Evolutionary conservation across 1,140 invertebrate genomes (phyloP).

Genomic region (Ceratina australensis): DNA sequence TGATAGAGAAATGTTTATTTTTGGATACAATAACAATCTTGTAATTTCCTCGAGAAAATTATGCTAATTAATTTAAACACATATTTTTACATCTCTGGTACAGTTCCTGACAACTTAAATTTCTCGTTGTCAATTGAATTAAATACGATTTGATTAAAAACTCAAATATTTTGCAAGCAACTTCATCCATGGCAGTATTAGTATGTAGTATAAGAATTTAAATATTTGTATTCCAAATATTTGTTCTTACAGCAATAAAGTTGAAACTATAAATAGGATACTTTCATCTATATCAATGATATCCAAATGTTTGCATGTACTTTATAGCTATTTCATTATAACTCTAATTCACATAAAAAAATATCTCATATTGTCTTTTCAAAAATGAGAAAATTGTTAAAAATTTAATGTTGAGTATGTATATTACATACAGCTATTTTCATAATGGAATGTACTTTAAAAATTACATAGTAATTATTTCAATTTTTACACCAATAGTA

Average conservation of each 20-base stretch:
- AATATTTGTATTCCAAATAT: not conserved
- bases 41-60: slow-evolving; percentile 46
- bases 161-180: not conserved
- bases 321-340: slow-evolving; percentile 35
- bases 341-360: slow-evolving; percentile 48
- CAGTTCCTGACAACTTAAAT: slow-evolving; percentile 63
- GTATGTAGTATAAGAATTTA: slow-evolving; percentile 4
- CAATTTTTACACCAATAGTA: slow-evolving; percentile 17
- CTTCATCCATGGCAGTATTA: not conserved
- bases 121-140: slow-evolving; percentile 4
- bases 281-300: slow-evolving; percentile 13
- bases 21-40: slow-evolving; percentile 46
- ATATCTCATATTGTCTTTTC: slow-evolving; percentile 35
- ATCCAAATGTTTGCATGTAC: slow-evolving; percentile 17
- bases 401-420: slow-evolving; percentile 13
- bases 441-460: slow-evolving; percentile 24
- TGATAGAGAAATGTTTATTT: slow-evolving; percentile 43
- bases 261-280: slow-evolving; percentile 22
- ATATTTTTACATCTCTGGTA: slow-evolving; percentile 62
- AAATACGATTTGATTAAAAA: not conserved
- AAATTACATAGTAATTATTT: slow-evolving; percentile 31
- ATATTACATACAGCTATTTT: slow-evolving; percentile 23
- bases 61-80: slow-evolving; percentile 32
- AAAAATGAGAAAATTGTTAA: slow-evolving; percentile 21
- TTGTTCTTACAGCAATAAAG: slow-evolving; percentile 16